These are phyloP conservation scores for Halichondria panicea DNA, from an alignment of 37 sponge, comb jelly and placozoan genomes.

Conservation along the genomic window DNA sequence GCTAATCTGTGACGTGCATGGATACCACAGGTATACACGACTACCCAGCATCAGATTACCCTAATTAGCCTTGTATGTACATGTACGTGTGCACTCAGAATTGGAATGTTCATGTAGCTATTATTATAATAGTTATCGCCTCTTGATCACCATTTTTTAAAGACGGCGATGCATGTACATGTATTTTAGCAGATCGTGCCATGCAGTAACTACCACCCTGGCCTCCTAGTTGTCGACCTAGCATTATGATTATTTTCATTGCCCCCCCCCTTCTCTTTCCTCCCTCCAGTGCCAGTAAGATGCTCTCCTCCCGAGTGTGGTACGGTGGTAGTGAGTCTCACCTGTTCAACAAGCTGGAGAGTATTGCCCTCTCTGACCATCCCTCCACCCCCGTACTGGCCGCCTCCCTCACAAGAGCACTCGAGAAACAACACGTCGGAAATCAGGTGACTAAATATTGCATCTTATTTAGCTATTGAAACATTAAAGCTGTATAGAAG, in stretches of 20 bases:
- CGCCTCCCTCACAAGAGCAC: slow-evolving; percentile 77
- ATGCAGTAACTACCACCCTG: too few relatives aligned
- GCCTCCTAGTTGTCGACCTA: too few relatives aligned
- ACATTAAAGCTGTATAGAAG: too few relatives aligned
- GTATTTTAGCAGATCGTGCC: too few relatives aligned
- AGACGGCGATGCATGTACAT: too few relatives aligned
- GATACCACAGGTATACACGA: slow-evolving; percentile 13
- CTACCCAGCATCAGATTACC: too few relatives aligned
- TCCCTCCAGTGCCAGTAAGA: neutral
- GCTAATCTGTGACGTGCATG: neutral
- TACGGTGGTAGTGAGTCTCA: slow-evolving; percentile 74
- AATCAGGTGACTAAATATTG: slow-evolving; percentile 54
- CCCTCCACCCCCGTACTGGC: slow-evolving; percentile 93
- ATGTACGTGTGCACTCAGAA: too few relatives aligned
- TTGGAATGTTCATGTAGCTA: neutral
- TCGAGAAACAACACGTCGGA: slow-evolving; percentile 53
- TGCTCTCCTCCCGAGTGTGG: neutral
- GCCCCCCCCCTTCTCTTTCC: neutral
- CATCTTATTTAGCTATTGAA: too few relatives aligned
- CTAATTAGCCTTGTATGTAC: too few relatives aligned
- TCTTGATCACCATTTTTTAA: too few relatives aligned
- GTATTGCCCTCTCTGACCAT: slow-evolving; percentile 38
- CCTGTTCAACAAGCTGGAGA: slow-evolving; percentile 93
- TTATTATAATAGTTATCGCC: neutral
- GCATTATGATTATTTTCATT: slow-evolving; percentile 4